Evolutionary conservation across 2,113 vertebrate genomes (phyloP), one percentile per base, ranked within the genome.

Genomic region (Morone saxatilis): DNA sequence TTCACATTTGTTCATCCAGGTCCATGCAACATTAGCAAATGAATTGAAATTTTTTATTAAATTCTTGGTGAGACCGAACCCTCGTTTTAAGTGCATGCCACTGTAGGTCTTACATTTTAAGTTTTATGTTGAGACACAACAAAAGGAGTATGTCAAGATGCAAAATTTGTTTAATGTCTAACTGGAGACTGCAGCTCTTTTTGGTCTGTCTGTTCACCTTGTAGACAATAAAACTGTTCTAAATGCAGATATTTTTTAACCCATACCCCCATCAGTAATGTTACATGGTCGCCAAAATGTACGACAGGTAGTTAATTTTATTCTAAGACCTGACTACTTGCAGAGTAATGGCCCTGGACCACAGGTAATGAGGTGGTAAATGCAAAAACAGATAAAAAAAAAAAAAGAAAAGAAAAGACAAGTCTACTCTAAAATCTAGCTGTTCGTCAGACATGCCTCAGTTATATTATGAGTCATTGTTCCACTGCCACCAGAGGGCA

Each of bases 401-500:
- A 71, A 45, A 43, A 53, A n/a, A n/a, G n/a, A n/a, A n/a, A n/a
- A n/a, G n/a, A n/a, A n/a, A n/a, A n/a, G n/a, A n/a, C 22, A 43
- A 1, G 12, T 10, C 0, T 7, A 7, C 13, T 60, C 51, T 62
- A 10, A 63, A 25, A 69, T 56, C 1, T 12, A 31, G 38, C 25
- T 7, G 25, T 60, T 68, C 72, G 7, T 79, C 50, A 60, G 41
- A 12, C 22, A 0, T 40, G 36, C 14, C 47, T 60, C 22, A 4
- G 83, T 56, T 22, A 20, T n/a, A 47, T 12, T 2, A 7, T 4
- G 16, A 7, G 19, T 45, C 7, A 6, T 40, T 13, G 1, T 47
- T 20, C 10, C 2, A 22, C 5, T 6, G 65, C 83, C 85, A 88
- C 89, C 40, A 93, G 95, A 92, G 93, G 92, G 89, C 91, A 95